Conservation (phyloP, 2,797 vertebrate genomes). For the Aselliscus stoliczkanus region DNA sequence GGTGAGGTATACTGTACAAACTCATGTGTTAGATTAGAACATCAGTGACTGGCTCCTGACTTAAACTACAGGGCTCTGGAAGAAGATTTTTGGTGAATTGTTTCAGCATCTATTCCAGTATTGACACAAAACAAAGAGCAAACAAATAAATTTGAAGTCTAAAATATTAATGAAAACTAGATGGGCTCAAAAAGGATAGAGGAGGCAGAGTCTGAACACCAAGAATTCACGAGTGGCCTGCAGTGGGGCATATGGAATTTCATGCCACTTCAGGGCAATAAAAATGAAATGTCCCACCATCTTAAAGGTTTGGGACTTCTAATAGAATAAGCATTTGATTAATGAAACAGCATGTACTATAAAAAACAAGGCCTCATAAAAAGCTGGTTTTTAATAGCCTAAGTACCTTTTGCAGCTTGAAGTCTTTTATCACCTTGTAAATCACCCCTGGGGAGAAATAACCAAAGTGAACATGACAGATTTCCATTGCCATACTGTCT, state of each 20-base stretch:
- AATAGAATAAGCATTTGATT: conserved; percentile 85
- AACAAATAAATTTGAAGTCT: neutral
- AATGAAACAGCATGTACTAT: conserved; percentile 82
- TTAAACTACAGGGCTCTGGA: neutral
- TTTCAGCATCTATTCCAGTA: neutral
- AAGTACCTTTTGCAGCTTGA: conserved; percentile 82
- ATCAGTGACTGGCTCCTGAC: neutral
- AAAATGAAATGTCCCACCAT: conserved; percentile 79
- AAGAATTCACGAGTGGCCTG: neutral
- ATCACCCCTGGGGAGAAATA: conserved; percentile 81
- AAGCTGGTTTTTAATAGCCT: conserved; percentile 80
- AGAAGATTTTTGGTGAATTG: neutral
- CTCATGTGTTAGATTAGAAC: neutral
- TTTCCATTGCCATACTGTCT: conserved; percentile 75
- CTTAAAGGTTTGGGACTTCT: conserved; percentile 78
- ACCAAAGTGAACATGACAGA: conserved; percentile 72
- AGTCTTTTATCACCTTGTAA: conserved; percentile 86
- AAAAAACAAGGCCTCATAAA: conserved; percentile 82
- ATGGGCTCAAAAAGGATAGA: neutral
- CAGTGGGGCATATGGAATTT: conserved; percentile 36
- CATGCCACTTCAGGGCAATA: conserved; percentile 77
- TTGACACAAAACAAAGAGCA: neutral
- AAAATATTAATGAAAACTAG: neutral
- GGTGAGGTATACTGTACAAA: neutral
- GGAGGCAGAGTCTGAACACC: neutral